These are phyloP conservation scores for Sandelia bainsii DNA, from an alignment of 2,797 vertebrate species.

Conservation along the genomic window DNA sequence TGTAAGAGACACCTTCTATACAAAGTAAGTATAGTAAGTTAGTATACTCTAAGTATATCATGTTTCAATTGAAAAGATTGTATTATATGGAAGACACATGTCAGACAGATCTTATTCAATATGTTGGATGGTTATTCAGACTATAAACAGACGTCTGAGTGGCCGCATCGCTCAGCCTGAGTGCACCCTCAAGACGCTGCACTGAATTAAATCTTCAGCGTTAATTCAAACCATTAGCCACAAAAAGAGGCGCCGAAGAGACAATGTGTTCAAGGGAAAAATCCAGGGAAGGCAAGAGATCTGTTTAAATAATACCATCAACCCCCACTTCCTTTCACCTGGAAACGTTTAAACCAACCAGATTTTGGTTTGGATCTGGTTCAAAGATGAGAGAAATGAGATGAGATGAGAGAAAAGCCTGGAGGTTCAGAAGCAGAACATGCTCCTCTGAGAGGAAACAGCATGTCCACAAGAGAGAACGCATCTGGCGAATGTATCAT, in stretches of 20 bases:
- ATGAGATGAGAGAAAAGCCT: background rate
- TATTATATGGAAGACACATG: background rate
- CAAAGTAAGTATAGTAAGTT: background rate
- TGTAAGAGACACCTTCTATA: background rate
- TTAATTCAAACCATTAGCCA: constrained; percentile 51
- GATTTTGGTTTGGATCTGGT: constrained; percentile 13
- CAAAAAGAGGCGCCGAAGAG: background rate
- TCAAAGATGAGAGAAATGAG: constrained; percentile 20
- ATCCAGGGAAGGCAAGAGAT: constrained; percentile 11
- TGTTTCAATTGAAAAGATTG: constrained; percentile 3
- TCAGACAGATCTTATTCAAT: constrained; percentile 27
- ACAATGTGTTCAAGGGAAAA: constrained; percentile 17
- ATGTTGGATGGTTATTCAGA: constrained; percentile 44
- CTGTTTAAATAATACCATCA: constrained; percentile 9
- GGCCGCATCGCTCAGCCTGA: constrained; percentile 53
- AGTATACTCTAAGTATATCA: background rate
- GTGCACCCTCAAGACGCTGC: constrained; percentile 47
- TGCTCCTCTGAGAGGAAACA: constrained; percentile 4
- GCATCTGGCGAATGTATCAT: constrained; percentile 51
- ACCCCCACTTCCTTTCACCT: constrained; percentile 39
- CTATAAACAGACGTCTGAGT: constrained; percentile 42
- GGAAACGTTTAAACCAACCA: constrained; percentile 23
- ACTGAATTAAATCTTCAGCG: constrained; percentile 3
- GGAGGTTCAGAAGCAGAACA: constrained; percentile 25
- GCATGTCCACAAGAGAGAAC: background rate